Evolutionary conservation across 1,140 invertebrate genomes (phyloP), one percentile per base, ranked within the genome.

Genomic region (Anastatus disparis): DNA sequence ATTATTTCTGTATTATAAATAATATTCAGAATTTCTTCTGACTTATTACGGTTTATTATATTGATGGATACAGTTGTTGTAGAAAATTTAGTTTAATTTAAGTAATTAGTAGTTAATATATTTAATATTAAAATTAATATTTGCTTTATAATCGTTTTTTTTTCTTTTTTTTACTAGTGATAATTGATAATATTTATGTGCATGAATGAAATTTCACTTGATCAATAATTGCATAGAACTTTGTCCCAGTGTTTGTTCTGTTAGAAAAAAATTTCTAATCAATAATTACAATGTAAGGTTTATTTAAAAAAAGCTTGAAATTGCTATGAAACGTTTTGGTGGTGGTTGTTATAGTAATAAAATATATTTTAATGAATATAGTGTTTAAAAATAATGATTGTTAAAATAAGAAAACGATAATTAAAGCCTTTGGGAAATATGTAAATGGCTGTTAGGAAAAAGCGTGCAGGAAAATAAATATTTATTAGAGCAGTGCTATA

Each of bases 161-260:
- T n/a, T n/a, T n/a, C n/a, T n/a, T n/a, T n/a, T n/a, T n/a, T n/a
- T n/a, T n/a, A n/a, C n/a, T n/a, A n/a, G n/a, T n/a, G n/a, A n/a
- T n/a, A n/a, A n/a, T n/a, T n/a, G n/a, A 26, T 42, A 20, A 46
- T 29, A 40, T 70, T 56, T 59, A 20, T 62, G 4, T 35, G 31
- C 20, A 64, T 13, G 31, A 26, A 52, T 8, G 38, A 20, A 17
- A 8, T 50, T 35, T 35, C 35, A 38, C 15, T 24, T 53, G 2
- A 8, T 35, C 35, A 55, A n/a, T 22, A 56, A 22, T 52, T 40
- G 58, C 7, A 35, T 58, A 22, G 1, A 50, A 69, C 67, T 72
- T 74, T 77, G 55, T 76, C 79, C 80, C 80, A 81, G 81, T 82
- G 81, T 82, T 82, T 80, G 77, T 78, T 66, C 58, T 71, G 56